phyloP scores from a whole-genome alignment of 2,888 invertebrate species.

The Drosophila trichaetosa region DNA sequence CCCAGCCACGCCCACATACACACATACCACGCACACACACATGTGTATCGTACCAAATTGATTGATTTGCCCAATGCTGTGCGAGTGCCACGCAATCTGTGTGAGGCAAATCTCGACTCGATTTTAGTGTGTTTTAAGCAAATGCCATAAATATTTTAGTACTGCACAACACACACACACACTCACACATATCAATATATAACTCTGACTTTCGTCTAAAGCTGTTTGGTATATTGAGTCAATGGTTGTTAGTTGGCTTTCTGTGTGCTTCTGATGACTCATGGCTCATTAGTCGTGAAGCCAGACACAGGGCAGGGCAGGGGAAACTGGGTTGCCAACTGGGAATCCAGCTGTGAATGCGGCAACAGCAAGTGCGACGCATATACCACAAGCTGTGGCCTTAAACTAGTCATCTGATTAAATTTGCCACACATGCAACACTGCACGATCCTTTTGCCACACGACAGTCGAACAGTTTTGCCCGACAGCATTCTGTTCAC shows the following conservation, averaged over 20 bases:
- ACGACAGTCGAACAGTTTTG: neutral
- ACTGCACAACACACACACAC: conserved; percentile 30
- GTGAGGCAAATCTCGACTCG: conserved; percentile 6
- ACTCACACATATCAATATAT: conserved; percentile 6
- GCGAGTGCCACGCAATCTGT: conserved; percentile 2
- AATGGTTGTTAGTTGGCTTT: neutral
- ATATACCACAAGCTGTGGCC: conserved; percentile 1
- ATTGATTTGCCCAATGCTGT: conserved; percentile 39
- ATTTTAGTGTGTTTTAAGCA: conserved; percentile 47
- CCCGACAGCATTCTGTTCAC: neutral
- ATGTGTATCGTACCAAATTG: conserved; percentile 30
- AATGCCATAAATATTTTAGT: conserved; percentile 64
- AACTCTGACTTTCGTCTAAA: conserved; percentile 42
- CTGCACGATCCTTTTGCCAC: conserved; percentile 19
- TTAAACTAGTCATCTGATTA: conserved; percentile 26
- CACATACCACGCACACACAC: neutral
- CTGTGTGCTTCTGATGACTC: conserved; percentile 40
- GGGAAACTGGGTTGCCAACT: conserved; percentile 11
- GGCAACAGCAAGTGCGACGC: conserved; percentile 3
- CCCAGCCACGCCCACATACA: neutral
- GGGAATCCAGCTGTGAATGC: conserved; percentile 21
- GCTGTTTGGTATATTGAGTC: conserved; percentile 1
- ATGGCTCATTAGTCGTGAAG: conserved; percentile 61
- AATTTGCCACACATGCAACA: neutral
- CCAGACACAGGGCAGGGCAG: neutral